phyloP scores from a whole-genome alignment of 2,888 invertebrate species.

The Campoplex capitator region DNA sequence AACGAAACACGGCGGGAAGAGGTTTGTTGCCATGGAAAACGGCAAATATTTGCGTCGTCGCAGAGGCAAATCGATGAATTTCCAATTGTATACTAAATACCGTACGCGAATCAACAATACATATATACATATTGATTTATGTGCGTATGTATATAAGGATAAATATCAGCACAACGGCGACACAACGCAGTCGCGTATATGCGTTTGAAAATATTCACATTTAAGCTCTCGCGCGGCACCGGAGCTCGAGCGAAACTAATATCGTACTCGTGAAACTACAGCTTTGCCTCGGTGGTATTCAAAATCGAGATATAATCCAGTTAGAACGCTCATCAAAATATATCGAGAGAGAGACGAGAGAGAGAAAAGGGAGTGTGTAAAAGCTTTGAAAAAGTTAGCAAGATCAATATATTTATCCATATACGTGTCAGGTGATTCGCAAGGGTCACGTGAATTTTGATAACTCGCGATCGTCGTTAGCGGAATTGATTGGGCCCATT shows the following conservation, averaged over 20 bases:
- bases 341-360: constrained; percentile 43
- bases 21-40: constrained; percentile 19
- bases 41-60: neutral
- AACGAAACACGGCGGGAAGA: neutral
- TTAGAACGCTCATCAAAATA: constrained; percentile 42
- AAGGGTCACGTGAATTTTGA: constrained; percentile 61
- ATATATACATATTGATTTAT: constrained; percentile 13
- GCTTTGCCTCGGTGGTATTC: constrained; percentile 2
- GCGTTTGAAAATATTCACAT: constrained; percentile 7
- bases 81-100: constrained; percentile 28
- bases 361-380: constrained; percentile 42
- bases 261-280: constrained; percentile 15
- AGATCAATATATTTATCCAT: constrained; percentile 25
- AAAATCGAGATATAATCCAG: constrained; percentile 46
- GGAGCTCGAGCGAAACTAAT: constrained; percentile 32
- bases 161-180: constrained; percentile 9
- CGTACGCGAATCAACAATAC: constrained; percentile 14
- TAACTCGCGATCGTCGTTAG: constrained; percentile 53
- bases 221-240: neutral
- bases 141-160: neutral
- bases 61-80: constrained; percentile 31
- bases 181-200: neutral
- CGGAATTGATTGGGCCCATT: constrained; percentile 66
- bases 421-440: neutral
- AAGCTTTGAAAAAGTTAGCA: constrained; percentile 38